phyloP scores from a whole-genome alignment of 2,113 vertebrate species.

The Ahaetulla prasina region DNA sequence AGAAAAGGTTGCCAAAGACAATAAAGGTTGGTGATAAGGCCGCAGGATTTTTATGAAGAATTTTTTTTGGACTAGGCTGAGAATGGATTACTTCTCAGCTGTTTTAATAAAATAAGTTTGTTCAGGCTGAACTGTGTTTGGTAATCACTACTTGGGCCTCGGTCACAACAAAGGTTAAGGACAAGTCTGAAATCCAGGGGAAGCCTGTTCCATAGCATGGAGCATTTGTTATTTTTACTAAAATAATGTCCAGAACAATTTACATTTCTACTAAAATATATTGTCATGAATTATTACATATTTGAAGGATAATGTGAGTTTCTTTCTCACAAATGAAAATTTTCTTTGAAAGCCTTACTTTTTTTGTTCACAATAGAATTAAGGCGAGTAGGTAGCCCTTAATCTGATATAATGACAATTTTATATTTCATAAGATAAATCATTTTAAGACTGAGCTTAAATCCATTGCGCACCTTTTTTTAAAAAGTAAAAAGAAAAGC shows the following conservation, averaged over 20 bases:
- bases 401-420: background rate
- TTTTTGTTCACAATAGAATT: background rate
- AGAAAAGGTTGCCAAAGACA: no score
- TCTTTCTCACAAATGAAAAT: background rate
- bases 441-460: constrained; percentile 13
- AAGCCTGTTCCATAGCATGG: background rate
- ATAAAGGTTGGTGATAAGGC: no score
- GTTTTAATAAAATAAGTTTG: no score
- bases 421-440: background rate
- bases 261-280: background rate
- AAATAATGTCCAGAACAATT: background rate
- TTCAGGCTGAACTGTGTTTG: no score
- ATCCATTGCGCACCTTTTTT: constrained; percentile 20
- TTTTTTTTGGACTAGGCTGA: no score
- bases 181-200: background rate
- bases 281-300: background rate
- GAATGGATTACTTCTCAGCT: no score
- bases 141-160: no score
- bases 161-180: no score
- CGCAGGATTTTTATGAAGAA: no score
- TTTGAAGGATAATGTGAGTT: background rate
- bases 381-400: background rate
- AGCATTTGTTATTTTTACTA: background rate
- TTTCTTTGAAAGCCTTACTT: background rate
- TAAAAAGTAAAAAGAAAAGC: background rate